Base-by-base conservation (phyloP, 2,888 invertebrate genomes). In the Dexiosoma caninum region DNA sequence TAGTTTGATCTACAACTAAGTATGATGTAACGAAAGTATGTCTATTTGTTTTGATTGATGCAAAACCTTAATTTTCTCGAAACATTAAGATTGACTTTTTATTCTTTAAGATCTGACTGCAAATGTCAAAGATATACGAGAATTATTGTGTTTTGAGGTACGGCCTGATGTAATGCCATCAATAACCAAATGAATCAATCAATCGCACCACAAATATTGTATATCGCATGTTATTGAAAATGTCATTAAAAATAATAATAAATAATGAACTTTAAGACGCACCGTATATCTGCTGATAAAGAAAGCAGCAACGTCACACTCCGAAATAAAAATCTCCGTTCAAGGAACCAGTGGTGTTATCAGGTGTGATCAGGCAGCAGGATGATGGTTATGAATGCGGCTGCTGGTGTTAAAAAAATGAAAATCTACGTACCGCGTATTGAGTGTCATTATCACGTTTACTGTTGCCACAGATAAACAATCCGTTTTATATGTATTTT, bases 251-350 rank as follows among this genome's bases (percentile, higher is more conserved):
- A 14, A n/a, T 49, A 49, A 21, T 5, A 14, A n/a, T 49, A 49
- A 21, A 2, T 32, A 51, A 51, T 71, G 16, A 10, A 32, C 10
- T 12, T 86, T 86, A 86, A 85, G 84, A 88, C 89, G 89, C 86
- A 89, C 89, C 89, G 86, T 86, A 87, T 86, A 87, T 87, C 83
- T 86, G 87, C 86, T 35, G 10, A 44, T 57, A 23, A 57, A 1
- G 44, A 44, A 44, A 12, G 0, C 4, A 23, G 16, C 19, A 55
- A 21, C 16, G 16, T 10, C 27, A 32, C 16, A 6, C 5, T 19
- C 10, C 8, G 14, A 30, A 3, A 12, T 8, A 46, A 42, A 30
- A 30, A 2, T 3, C 16, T 32, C 6, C 19, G 5, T 1, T 44
- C 16, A 10, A 2, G 6, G n/a, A n/a, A n/a, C n/a, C n/a, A n/a